Evolutionary conservation across 1,140 invertebrate species (phyloP).

Genomic region (Metopolophium dirhodum): DNA sequence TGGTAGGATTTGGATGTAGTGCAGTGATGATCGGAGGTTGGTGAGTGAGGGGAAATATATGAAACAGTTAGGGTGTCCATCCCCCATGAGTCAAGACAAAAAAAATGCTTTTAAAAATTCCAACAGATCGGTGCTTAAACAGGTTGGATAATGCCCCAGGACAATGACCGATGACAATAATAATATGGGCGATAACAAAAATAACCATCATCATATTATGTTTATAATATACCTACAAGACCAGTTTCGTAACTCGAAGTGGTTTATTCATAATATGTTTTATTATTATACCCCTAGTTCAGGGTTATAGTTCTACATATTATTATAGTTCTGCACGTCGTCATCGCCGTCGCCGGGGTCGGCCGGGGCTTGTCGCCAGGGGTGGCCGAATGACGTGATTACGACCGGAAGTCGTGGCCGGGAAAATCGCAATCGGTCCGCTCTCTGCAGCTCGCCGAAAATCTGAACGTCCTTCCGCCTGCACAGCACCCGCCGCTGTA

Average conservation of each 20-base stretch:
- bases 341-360: not conserved
- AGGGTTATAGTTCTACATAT: not conserved
- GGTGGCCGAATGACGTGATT: conserved; percentile 20
- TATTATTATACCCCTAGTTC: not conserved
- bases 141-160: too few relatives aligned
- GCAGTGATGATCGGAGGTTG: too few relatives aligned
- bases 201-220: too few relatives aligned
- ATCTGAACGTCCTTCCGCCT: not conserved
- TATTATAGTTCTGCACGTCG: not conserved
- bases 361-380: not conserved
- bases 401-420: not conserved
- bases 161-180: not conserved
- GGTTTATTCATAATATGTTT: too few relatives aligned
- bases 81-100: too few relatives aligned
- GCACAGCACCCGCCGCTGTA: not conserved
- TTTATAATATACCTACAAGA: too few relatives aligned
- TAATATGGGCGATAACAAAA: not conserved
- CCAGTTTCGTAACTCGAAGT: too few relatives aligned
- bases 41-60: too few relatives aligned
- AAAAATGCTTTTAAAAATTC: not conserved
- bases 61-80: too few relatives aligned
- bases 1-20: too few relatives aligned
- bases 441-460: not conserved
- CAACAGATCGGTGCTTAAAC: not conserved
- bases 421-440: conserved; percentile 5